Evolutionary conservation across 2,113 vertebrate genomes (phyloP).

Genomic region (Columbina picui): DNA sequence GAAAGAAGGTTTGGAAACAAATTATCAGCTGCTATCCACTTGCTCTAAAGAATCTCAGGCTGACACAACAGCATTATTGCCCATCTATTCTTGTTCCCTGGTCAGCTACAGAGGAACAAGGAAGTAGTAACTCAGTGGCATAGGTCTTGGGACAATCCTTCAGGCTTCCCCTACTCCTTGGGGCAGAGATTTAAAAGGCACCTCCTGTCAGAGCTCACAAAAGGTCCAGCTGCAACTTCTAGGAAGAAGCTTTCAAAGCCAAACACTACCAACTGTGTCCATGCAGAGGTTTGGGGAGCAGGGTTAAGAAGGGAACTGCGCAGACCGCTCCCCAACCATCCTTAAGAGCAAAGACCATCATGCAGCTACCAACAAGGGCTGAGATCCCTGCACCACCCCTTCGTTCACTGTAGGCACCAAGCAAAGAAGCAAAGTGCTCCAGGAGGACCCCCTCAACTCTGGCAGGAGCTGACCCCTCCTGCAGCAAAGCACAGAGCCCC

Average conservation of each 20-base stretch:
- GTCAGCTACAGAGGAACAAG: not conserved
- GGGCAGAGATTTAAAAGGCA: not conserved
- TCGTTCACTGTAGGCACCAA: not conserved
- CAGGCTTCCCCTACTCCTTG: not conserved
- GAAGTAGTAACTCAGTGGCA: rapidly evolving
- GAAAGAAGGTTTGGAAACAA: not conserved
- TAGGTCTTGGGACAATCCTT: not conserved
- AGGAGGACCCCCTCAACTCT: not conserved
- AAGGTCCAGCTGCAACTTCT: not conserved
- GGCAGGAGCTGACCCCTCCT: not conserved
- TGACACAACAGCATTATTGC: not conserved
- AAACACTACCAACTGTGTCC: not conserved
- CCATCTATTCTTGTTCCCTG: not conserved
- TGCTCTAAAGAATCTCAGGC: not conserved
- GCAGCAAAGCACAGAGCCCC: not conserved
- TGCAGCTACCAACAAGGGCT: not conserved
- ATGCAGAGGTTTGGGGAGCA: not conserved
- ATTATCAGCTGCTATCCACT: not conserved
- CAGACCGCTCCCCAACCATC: not conserved
- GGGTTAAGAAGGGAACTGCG: not conserved
- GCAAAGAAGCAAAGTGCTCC: not conserved
- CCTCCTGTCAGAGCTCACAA: not conserved
- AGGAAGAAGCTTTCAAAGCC: not conserved
- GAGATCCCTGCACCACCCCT: not conserved
- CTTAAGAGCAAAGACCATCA: not conserved